Evolutionary conservation across 92 coral and sea anemone species (phyloP), one percentile per base, ranked within the genome.

Genomic region (Actinostola sp.): DNA sequence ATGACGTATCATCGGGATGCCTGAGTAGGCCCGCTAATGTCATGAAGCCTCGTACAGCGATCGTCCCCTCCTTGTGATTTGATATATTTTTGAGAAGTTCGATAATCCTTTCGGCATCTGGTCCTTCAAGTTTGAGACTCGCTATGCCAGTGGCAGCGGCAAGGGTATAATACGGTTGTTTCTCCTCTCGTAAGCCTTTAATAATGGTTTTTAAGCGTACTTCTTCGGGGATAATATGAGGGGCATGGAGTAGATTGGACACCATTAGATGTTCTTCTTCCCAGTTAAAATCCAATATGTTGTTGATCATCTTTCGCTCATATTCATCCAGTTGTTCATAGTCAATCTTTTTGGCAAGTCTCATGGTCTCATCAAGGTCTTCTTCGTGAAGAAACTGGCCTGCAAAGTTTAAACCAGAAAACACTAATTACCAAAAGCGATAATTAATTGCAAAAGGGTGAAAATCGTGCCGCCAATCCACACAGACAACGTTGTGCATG

Each of bases 81-180:
- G 99, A 85, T 66, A 86, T 82, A 57, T 81, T 71, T 70, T 95
- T 92, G 53, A 95, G 84, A 69, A 92, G 75, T 51, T 86, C 99
- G 54, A 92, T 83, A 70, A 95, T 82, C 70, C 84, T 66, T 31
- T 83, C 99, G 20, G 84, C 77, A 67, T 95, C 97, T 63, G 88
- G 72, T 31, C 84, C 91, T 23, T 86, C 72, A 36, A 92, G 75
- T 72, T 89, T 87, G 6, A 95, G 88, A 38, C 93, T 91, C 16
- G 95, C 88, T n/a, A 95, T 79, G 19, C 99, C 99, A 35, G 93
- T 88, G 36, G 99, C 92, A 5, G 99, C 99, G 0, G 99, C 99
- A 10, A 95, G 80, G 77, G 83, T 75, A 55, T 95, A 95, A 72
- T 95, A 95, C 25, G 86, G 86, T 39, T 79, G 87, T 52, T 95